Evolutionary conservation across 2,888 invertebrate genomes (phyloP).

Genomic region (Malthinus seriepunctatus): DNA sequence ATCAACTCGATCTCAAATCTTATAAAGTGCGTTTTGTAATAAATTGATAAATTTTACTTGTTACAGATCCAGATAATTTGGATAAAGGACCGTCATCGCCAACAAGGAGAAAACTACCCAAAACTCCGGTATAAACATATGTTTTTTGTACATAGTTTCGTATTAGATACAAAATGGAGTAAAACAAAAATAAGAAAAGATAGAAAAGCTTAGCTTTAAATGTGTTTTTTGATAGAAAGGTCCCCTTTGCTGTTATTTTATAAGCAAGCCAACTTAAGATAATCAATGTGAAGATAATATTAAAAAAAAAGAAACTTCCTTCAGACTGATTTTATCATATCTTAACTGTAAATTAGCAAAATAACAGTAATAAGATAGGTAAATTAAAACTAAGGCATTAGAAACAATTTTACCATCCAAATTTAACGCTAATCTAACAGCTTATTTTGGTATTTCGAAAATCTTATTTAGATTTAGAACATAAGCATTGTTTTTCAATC

Average conservation of each 20-base stretch:
- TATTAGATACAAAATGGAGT: slow-evolving; percentile 1
- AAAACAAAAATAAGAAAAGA: background rate
- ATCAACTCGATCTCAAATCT: background rate
- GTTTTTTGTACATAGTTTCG: slow-evolving; percentile 5
- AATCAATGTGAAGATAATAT: background rate
- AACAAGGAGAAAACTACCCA: slow-evolving; percentile 92
- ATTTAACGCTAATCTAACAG: too few species aligned
- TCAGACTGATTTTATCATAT: slow-evolving; percentile 2
- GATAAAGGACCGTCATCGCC: slow-evolving; percentile 87
- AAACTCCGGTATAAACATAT: slow-evolving; percentile 91
- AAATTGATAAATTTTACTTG: slow-evolving; percentile 26
- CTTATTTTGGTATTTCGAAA: too few species aligned
- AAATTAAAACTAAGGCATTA: too few species aligned
- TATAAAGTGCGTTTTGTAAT: background rate
- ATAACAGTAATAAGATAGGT: too few species aligned
- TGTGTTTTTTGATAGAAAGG: slow-evolving; percentile 1
- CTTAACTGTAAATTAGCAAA: background rate
- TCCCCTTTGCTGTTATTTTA: background rate
- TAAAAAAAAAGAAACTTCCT: background rate
- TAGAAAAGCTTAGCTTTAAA: slow-evolving; percentile 3
- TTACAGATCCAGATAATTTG: slow-evolving; percentile 76
- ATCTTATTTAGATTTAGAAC: too few species aligned
- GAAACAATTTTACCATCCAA: too few species aligned
- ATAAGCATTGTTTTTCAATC: too few species aligned
- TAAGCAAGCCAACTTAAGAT: background rate